These are phyloP conservation scores for Polietes domitor DNA, from an alignment of 2,888 invertebrate species.

Conservation along the genomic window DNA sequence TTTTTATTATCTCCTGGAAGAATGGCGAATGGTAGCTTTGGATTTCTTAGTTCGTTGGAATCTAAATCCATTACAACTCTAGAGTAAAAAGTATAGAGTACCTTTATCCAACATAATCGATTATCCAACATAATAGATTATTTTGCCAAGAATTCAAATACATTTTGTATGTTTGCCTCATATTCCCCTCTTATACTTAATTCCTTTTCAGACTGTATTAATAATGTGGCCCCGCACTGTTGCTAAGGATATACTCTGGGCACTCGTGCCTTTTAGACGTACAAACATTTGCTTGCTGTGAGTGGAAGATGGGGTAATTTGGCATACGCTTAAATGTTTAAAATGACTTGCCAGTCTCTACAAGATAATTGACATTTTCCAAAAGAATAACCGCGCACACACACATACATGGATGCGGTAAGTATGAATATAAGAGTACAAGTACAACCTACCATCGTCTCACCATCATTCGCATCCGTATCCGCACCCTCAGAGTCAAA, in stretches of 20 bases:
- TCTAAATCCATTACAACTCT: no score
- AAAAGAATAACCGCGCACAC: constrained; percentile 47
- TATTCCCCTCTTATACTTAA: no score
- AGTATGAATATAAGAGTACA: not conserved
- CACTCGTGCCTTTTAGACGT: not conserved
- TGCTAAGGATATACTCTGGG: not conserved
- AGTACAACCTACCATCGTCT: no score
- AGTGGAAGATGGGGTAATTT: constrained; percentile 58
- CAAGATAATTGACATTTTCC: constrained; percentile 65
- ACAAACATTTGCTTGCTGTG: constrained; percentile 25
- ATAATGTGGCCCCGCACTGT: not conserved
- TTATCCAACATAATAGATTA: no score
- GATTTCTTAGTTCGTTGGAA: no score
- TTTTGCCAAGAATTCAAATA: no score
- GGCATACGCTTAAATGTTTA: constrained; percentile 63
- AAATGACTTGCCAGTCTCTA: constrained; percentile 62
- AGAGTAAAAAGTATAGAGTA: no score
- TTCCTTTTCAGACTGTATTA: not conserved
- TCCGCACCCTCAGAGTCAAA: constrained; percentile 21
- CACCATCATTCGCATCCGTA: constrained; percentile 45
- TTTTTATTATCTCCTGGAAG: no score
- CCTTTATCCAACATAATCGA: no score
- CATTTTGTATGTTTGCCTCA: no score
- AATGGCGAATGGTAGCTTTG: no score
- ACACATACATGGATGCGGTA: not conserved